These are phyloP conservation scores for Lasioglossum figueresi DNA, from an alignment of 2,888 invertebrate species.

Conservation along the genomic window DNA sequence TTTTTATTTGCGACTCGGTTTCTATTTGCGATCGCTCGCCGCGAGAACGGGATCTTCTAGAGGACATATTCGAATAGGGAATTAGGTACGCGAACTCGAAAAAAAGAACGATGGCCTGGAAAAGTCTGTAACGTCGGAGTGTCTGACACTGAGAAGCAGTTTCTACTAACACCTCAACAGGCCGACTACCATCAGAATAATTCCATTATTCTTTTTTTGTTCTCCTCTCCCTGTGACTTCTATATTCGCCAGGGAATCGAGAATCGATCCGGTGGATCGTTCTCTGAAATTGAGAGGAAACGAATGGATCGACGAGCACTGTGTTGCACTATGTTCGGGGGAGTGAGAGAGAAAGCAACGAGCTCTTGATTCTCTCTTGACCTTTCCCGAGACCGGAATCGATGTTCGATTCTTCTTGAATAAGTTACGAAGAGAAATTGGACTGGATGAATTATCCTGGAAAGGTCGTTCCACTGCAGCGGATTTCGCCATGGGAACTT, in stretches of 20 bases:
- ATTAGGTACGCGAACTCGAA: background rate
- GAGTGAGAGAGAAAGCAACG: background rate
- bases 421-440: conserved; percentile 17
- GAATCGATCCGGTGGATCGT: background rate
- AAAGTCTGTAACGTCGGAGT: background rate
- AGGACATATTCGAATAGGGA: background rate
- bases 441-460: conserved; percentile 3
- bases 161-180: conserved; percentile 10
- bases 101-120: background rate
- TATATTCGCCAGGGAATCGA: background rate
- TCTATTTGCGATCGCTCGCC: conserved; percentile 14
- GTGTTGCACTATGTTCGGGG: background rate
- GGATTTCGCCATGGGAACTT: background rate
- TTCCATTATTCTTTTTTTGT: background rate
- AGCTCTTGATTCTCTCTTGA: conserved; percentile 10
- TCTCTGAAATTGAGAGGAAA: background rate
- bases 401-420: conserved; percentile 5
- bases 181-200: conserved; percentile 16
- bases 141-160: conserved; percentile 11
- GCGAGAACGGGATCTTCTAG: background rate
- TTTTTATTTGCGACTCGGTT: conserved; percentile 26
- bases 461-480: background rate
- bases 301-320: background rate
- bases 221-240: background rate
- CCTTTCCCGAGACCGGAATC: background rate